Percentiles rank a stretch among this genome's conserved stretches.
Evolutionary conservation across 2,888 invertebrate genomes (phyloP).

Genomic region (Hypena proboscidalis): DNA sequence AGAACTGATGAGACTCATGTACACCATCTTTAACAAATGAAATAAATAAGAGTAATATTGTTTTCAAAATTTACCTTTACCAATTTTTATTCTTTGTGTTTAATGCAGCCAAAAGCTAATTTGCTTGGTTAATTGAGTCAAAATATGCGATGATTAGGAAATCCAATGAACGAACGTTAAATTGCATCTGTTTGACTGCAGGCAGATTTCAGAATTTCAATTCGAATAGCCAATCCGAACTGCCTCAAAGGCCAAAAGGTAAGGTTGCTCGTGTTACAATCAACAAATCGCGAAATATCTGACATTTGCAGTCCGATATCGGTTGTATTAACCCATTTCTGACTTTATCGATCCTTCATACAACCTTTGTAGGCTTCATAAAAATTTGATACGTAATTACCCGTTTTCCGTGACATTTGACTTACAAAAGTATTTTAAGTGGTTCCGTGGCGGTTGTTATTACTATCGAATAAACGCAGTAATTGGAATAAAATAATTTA

Average conservation of each 20-base stretch:
- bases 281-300: conserved; percentile 13
- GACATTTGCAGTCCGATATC: conserved; percentile 34
- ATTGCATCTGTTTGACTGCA: not conserved
- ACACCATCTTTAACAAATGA: too few species aligned
- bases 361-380: conserved; percentile 32
- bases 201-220: conserved; percentile 1
- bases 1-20: too few species aligned
- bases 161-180: too few species aligned
- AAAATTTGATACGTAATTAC: conserved; percentile 43
- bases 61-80: too few species aligned
- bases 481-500: not conserved
- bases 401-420: conserved; percentile 28
- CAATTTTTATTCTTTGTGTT: too few species aligned
- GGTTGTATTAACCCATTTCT: conserved; percentile 39
- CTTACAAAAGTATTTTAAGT: conserved; percentile 18
- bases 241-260: conserved; percentile 6
- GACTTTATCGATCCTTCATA: conserved; percentile 39
- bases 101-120: too few species aligned
- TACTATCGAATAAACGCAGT: not conserved
- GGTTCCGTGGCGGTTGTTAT: conserved; percentile 5
- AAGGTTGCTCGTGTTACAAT: conserved; percentile 14
- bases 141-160: too few species aligned
- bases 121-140: too few species aligned
- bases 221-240: conserved; percentile 1
- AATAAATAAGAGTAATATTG: too few species aligned